phyloP scores from a whole-genome alignment of 2,797 vertebrate species.

The Enteromius treurensis region DNA sequence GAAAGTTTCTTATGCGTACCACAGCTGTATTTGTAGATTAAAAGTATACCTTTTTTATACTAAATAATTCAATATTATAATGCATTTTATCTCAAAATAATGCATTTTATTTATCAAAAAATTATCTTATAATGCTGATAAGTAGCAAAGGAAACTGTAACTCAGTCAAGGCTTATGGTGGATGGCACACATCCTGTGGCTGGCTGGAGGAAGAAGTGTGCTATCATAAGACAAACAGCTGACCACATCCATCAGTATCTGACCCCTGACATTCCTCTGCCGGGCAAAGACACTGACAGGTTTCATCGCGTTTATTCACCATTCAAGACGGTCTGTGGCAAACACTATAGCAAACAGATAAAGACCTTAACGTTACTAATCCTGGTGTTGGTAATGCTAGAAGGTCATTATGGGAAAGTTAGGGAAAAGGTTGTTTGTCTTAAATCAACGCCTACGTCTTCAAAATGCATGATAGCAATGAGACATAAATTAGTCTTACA shows the following conservation, averaged over 20 bases:
- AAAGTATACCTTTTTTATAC: background rate
- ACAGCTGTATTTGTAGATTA: background rate
- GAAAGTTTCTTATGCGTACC: background rate
- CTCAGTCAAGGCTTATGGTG: slow-evolving; percentile 43
- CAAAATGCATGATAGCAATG: background rate
- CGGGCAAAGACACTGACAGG: slow-evolving; percentile 20
- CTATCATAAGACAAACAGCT: slow-evolving; percentile 66
- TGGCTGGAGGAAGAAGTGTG: slow-evolving; percentile 58
- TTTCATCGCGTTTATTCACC: background rate
- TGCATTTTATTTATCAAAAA: too few species aligned
- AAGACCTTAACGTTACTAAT: background rate
- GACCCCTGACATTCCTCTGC: slow-evolving; percentile 49
- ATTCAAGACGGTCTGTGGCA: background rate
- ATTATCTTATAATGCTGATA: background rate
- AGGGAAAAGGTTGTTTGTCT: background rate
- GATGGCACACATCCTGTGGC: slow-evolving; percentile 42
- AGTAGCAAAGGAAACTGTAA: slow-evolving; percentile 29
- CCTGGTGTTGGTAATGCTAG: background rate
- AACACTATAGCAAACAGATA: background rate
- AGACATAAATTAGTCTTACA: background rate
- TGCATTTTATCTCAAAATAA: background rate
- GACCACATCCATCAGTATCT: slow-evolving; percentile 71
- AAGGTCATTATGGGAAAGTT: too few species aligned
- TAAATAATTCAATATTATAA: background rate
- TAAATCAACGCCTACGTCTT: too few species aligned